Conservation (phyloP, 1,140 invertebrate genomes). For the Thalassaphorura encarpata region DNA sequence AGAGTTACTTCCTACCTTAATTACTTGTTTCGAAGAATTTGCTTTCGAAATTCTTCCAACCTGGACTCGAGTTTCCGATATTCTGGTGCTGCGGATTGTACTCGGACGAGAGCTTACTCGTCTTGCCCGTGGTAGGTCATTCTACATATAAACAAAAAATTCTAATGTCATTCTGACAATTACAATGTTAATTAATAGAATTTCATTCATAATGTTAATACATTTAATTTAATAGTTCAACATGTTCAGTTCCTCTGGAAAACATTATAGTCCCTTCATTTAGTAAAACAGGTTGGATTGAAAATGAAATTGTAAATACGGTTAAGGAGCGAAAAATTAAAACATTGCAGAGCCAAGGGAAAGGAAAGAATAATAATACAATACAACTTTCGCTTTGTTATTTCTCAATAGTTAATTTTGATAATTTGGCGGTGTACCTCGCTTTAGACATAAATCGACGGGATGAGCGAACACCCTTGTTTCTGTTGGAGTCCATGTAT, state of each 20-base stretch:
- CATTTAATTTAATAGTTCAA: neutral
- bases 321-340: neutral
- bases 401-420: no score
- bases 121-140: conserved; percentile 15
- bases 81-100: no score
- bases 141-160: conserved; percentile 2
- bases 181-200: no score
- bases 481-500: conserved; percentile 18
- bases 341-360: neutral
- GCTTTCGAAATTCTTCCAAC: no score
- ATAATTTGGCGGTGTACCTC: conserved; percentile 11
- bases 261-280: neutral
- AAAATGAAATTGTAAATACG: neutral
- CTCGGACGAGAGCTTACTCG: no score
- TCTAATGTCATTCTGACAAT: neutral
- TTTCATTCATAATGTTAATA: neutral
- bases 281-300: neutral
- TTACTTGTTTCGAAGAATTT: no score
- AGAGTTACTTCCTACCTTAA: no score
- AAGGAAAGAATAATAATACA: neutral
- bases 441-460: conserved; percentile 15
- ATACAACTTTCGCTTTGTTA: no score
- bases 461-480: conserved; percentile 2
- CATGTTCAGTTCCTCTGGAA: neutral
- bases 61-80: no score